These are phyloP conservation scores for Ovibos moschatus DNA, from an alignment of 2,113 vertebrate genomes.

Conservation along the genomic window DNA sequence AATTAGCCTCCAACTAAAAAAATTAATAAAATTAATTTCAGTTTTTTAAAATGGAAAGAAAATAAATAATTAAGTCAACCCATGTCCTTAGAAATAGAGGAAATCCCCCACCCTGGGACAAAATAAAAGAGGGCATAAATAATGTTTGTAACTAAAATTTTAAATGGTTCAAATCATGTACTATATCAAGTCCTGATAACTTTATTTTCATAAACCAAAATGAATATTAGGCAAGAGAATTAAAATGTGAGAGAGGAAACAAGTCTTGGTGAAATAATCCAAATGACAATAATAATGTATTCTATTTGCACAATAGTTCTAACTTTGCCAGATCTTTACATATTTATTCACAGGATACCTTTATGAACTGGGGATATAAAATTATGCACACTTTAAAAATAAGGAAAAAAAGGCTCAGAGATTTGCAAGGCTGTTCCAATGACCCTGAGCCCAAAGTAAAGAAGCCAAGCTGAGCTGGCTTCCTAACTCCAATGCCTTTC, in stretches of 20 bases:
- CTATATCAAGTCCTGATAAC: background rate
- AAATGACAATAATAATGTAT: background rate
- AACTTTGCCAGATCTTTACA: background rate
- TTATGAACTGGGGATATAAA: background rate
- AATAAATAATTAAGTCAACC: background rate
- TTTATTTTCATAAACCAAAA: background rate
- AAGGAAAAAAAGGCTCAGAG: background rate
- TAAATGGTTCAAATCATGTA: background rate
- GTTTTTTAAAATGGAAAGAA: background rate
- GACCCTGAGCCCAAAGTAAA: background rate
- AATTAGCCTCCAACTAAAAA: background rate
- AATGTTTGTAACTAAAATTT: background rate
- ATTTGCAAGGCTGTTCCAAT: background rate
- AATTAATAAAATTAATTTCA: background rate
- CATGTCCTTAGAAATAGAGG: background rate
- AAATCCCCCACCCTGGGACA: background rate
- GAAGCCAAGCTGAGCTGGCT: background rate
- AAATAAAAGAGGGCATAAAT: background rate
- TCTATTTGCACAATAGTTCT: background rate
- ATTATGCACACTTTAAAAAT: background rate
- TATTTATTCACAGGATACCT: background rate
- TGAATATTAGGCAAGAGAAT: background rate
- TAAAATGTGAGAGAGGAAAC: background rate
- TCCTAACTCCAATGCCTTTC: background rate
- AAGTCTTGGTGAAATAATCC: background rate